Evolutionary conservation across 1,140 invertebrate genomes (phyloP).

Genomic region (Eueides isabella): DNA sequence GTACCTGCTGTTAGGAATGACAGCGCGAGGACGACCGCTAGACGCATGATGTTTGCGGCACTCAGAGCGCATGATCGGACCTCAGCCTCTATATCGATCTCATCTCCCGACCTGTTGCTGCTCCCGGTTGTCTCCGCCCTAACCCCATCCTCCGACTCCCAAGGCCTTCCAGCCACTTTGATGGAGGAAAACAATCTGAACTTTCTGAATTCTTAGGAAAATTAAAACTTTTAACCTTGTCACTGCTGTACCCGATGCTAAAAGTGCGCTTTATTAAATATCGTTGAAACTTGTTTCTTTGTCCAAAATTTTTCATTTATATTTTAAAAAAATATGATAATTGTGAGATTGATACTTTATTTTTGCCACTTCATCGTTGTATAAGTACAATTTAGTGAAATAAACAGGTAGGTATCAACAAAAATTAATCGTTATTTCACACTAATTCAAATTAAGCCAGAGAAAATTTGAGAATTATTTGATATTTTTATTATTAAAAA

Average conservation of each 20-base stretch:
- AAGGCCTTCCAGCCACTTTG: slow-evolving; percentile 56
- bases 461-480: too few relatives aligned
- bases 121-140: slow-evolving; percentile 56
- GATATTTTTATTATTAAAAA: too few relatives aligned
- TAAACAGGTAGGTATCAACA: too few relatives aligned
- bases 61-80: slow-evolving; percentile 57
- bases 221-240: slow-evolving; percentile 68
- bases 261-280: slow-evolving; percentile 38
- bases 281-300: slow-evolving; percentile 17
- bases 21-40: slow-evolving; percentile 65
- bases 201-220: slow-evolving; percentile 73
- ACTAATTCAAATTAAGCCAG: too few relatives aligned
- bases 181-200: slow-evolving; percentile 75
- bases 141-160: slow-evolving; percentile 41
- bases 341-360: neutral
- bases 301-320: neutral
- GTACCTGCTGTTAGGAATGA: slow-evolving; percentile 67
- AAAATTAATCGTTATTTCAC: too few relatives aligned
- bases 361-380: too few relatives aligned
- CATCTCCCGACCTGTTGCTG: slow-evolving; percentile 70
- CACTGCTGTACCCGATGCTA: slow-evolving; percentile 37
- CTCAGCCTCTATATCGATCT: slow-evolving; percentile 74
- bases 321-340: neutral
- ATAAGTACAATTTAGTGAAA: too few relatives aligned
- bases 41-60: slow-evolving; percentile 66